Percentiles rank a stretch among this genome's conserved stretches.
Evolutionary conservation across 2,888 invertebrate species (phyloP).

Genomic region (Cryptocephalus moraei): DNA sequence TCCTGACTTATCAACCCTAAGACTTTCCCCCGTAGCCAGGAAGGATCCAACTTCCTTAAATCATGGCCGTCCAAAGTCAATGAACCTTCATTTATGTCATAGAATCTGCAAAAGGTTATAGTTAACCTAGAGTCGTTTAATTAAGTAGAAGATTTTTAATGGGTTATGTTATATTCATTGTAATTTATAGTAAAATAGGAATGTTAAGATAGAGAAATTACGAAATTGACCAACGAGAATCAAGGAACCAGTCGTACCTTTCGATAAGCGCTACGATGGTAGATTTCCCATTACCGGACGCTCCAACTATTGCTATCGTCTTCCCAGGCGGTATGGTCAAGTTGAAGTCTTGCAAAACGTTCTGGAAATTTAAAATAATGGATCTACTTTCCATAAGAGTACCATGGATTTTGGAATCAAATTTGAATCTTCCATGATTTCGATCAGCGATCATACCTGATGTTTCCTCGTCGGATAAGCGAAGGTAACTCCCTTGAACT

Average conservation of each 20-base stretch:
- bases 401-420: too few species aligned
- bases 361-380: conserved; percentile 40
- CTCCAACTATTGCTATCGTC: conserved; percentile 86
- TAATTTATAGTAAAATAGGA: too few species aligned
- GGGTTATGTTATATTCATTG: too few species aligned
- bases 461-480: conserved; percentile 77
- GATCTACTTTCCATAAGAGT: too few species aligned
- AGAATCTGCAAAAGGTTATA: conserved; percentile 50
- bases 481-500: conserved; percentile 79
- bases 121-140: conserved; percentile 2
- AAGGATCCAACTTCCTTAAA: conserved; percentile 59
- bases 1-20: conserved; percentile 90
- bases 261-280: conserved; percentile 84
- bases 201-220: too few species aligned
- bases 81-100: conserved; percentile 62
- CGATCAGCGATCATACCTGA: conserved; percentile 35
- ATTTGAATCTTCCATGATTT: too few species aligned
- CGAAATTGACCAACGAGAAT: too few species aligned
- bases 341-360: conserved; percentile 73
- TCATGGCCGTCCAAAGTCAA: conserved; percentile 70
- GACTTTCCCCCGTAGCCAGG: conserved; percentile 76
- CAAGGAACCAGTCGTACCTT: conserved; percentile 52
- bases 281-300: conserved; percentile 92
- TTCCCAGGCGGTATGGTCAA: conserved; percentile 76
- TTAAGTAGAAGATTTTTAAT: too few species aligned